Evolutionary conservation across 2,888 invertebrate genomes (phyloP), one percentile per base, ranked within the genome.

Genomic region (Anthrax anthrax): DNA sequence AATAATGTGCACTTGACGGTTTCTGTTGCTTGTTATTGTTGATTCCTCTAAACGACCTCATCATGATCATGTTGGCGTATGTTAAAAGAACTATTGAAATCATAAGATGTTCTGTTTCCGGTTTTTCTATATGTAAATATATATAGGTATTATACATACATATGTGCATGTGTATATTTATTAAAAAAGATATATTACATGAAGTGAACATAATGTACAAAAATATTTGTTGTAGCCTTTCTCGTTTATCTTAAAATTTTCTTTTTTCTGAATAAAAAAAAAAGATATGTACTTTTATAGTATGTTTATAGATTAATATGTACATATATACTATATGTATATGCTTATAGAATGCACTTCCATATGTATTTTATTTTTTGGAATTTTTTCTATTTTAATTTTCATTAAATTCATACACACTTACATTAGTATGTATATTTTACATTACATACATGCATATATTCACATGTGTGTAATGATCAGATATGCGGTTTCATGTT

Each of bases 101-200:
- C 12, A 32, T 46, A 46, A 41, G 46, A 46, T 46, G 46, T 40
- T 46, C 41, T 37, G 41, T 46, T 46, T 46, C 46, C 46, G 46
- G 46, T 41, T 46, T 29, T 23, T 6, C 23, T 23, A 23, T 23
- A 23, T 23, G 8, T 23, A 8, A 6, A 23, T 8, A 23, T 23
- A 6, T 23, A 23, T 23, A 8, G 4, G 8, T 8, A 23, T 8
- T 23, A 23, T 23, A 23, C 8, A 8, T 23, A 23, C 8, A 8
- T 23, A 23, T 23, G 23, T 23, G 4, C 36, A 40, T 39, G n/a
- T 39, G 36, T 40, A 36, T 16, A 14, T 36, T 9, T 36, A 14
- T n/a, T n/a, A n/a, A n/a, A n/a, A n/a, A n/a, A n/a, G n/a, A n/a
- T n/a, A n/a, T n/a, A n/a, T n/a, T n/a, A n/a, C n/a, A n/a, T n/a